Evolutionary conservation across 2,113 vertebrate genomes (phyloP).

Genomic region (Cercocebus atys): DNA sequence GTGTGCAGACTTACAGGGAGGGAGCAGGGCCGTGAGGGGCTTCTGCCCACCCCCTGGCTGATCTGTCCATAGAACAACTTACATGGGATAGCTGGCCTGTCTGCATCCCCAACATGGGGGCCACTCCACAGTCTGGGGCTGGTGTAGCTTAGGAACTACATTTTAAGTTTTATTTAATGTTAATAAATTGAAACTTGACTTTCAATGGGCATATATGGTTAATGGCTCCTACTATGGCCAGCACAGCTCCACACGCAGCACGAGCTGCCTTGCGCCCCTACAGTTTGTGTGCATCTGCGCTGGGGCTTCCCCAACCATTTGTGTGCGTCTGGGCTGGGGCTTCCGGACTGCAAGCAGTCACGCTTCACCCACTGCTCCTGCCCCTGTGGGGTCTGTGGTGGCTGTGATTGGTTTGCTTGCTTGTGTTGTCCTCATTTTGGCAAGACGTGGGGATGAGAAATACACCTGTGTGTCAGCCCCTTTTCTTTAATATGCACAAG

Average conservation of each 20-base stretch:
- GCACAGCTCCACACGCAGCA: accelerated
- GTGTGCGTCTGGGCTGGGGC: background rate
- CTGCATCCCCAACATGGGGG: background rate
- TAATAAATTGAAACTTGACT: background rate
- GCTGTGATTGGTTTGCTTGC: background rate
- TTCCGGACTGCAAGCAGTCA: background rate
- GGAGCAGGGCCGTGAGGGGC: background rate
- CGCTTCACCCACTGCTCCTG: background rate
- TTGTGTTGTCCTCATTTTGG: background rate
- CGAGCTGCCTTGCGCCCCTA: background rate
- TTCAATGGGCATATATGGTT: background rate
- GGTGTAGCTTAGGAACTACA: background rate
- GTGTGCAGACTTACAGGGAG: background rate
- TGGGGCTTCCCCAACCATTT: background rate
- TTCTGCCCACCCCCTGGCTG: background rate
- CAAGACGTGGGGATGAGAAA: background rate
- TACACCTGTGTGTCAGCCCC: background rate
- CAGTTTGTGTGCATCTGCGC: no score
- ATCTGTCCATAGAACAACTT: background rate
- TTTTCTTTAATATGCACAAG: background rate
- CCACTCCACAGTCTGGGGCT: background rate
- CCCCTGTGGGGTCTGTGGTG: no score
- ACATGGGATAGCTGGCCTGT: background rate
- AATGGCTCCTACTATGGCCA: background rate
- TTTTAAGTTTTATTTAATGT: background rate